Evolutionary conservation across 2,888 invertebrate genomes (phyloP).

Genomic region (Acleris sparsana): DNA sequence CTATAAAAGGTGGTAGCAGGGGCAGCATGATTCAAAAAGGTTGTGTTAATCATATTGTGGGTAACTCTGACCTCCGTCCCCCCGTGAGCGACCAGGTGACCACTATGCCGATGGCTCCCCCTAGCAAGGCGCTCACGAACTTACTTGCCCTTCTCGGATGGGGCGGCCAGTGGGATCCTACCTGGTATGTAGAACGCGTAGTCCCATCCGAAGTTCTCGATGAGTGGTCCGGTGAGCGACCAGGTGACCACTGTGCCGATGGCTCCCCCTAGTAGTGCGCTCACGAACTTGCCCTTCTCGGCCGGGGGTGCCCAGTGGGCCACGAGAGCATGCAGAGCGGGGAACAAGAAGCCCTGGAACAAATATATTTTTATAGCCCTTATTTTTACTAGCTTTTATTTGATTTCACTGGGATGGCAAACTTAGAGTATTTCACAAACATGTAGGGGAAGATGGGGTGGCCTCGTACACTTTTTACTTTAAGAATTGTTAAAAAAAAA

Average conservation of each 20-base stretch:
- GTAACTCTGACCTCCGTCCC: too few species aligned
- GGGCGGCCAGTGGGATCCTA: not conserved
- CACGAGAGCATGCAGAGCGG: slow-evolving; percentile 85
- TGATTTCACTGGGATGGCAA: too few species aligned
- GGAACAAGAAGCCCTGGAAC: slow-evolving; percentile 84
- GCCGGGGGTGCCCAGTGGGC: slow-evolving; percentile 89
- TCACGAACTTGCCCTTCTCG: slow-evolving; percentile 88
- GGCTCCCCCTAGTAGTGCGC: slow-evolving; percentile 86
- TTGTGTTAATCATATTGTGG: too few species aligned
- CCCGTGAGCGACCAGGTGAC: too few species aligned
- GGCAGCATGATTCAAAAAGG: too few species aligned
- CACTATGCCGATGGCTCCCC: slow-evolving; percentile 88
- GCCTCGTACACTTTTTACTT: too few species aligned
- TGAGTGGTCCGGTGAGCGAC: slow-evolving; percentile 86
- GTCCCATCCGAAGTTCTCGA: slow-evolving; percentile 86
- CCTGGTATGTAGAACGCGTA: slow-evolving; percentile 87
- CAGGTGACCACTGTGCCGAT: slow-evolving; percentile 89
- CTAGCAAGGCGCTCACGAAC: slow-evolving; percentile 86
- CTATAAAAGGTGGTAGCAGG: too few species aligned
- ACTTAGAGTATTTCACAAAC: too few species aligned
- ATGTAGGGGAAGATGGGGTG: too few species aligned
- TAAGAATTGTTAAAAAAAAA: too few species aligned
- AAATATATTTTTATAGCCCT: not conserved
- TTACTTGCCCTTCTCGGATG: slow-evolving; percentile 88
- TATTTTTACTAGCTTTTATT: too few species aligned